These are phyloP conservation scores for Parauchenoglanis punctatus DNA, from an alignment of 2,797 vertebrate species.

Conservation along the genomic window DNA sequence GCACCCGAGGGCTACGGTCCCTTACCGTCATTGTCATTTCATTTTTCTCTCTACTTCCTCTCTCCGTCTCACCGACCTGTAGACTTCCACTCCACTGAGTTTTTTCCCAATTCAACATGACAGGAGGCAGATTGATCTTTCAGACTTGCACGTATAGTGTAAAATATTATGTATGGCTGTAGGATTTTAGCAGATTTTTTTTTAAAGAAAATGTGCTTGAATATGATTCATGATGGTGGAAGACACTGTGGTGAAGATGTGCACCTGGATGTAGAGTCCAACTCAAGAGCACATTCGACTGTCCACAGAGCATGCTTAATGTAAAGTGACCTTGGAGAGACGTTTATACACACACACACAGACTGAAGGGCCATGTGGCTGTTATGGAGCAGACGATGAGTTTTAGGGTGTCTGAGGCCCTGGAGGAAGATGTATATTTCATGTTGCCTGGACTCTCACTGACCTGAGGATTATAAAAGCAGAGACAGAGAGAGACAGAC, in stretches of 20 bases:
- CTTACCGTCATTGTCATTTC: background rate
- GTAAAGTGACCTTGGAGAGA: constrained; percentile 13
- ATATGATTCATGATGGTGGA: background rate
- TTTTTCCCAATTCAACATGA: background rate
- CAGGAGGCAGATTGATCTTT: constrained; percentile 11
- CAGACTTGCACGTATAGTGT: background rate
- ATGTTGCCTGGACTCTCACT: constrained; percentile 20
- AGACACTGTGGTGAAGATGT: background rate
- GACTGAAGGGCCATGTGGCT: background rate
- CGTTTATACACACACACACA: background rate
- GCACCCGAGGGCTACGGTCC: constrained; percentile 32
- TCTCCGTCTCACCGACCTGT: background rate
- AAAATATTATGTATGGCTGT: background rate
- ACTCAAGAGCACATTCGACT: background rate
- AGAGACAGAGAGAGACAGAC: background rate
- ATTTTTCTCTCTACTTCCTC: background rate
- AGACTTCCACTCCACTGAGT: background rate
- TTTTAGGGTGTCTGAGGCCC: constrained; percentile 12
- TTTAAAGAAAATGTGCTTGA: background rate
- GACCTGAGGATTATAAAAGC: background rate
- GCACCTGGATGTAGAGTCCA: background rate
- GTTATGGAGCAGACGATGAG: background rate
- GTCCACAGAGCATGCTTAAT: constrained; percentile 20
- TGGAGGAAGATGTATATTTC: constrained; percentile 34
- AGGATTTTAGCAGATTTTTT: background rate